Evolutionary conservation across 2,797 vertebrate species (phyloP), one percentile per base, ranked within the genome.

Genomic region (Dryobates pubescens): DNA sequence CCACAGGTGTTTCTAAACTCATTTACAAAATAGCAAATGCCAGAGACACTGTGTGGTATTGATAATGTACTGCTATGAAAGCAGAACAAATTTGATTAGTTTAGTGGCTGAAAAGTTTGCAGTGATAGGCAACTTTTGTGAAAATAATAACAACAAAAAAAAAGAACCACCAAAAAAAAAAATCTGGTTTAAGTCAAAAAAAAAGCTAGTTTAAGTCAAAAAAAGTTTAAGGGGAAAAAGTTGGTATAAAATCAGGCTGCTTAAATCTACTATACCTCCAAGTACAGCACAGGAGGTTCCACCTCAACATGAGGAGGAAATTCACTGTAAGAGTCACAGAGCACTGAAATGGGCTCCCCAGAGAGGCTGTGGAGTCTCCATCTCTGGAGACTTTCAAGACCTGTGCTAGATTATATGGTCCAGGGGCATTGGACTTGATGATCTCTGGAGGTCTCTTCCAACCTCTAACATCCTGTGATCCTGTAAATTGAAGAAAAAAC

Each of bases 1-100:
- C 22, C 67, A 41, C 69, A 94, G 75, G 89, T 87, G 64, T 57
- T 82, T 92, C 81, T 92, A 85, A 95, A 74, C 26, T 81, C 62
- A 73, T 91, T 75, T 65, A 34, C 56, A 57, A 94, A 93, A 90
- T 18, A 82, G 7, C 69, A 96, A 91, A 91, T 78, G 5, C 16
- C 57, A 82, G 67, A 86, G 58, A 57, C 22, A 68, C 13, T 36
- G 32, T 58, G 41, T 57, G 59, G 13, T 88, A 64, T 73, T 88
- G 43, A 90, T 92, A 91, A 87, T 32, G 34, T 62, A 36, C 15
- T 61, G 57, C 77, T 90, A 92, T 23, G 54, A 88, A 79, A 88
- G 16, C 32, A 87, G 64, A 91, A 88, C 22, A 77, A 43, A 87
- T 57, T 53, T 92, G 19, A 74, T 82, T 79, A 86, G 41, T 81